These are phyloP conservation scores for Zaprionus vittiger DNA, from an alignment of 1,140 invertebrate genomes.

Conservation along the genomic window DNA sequence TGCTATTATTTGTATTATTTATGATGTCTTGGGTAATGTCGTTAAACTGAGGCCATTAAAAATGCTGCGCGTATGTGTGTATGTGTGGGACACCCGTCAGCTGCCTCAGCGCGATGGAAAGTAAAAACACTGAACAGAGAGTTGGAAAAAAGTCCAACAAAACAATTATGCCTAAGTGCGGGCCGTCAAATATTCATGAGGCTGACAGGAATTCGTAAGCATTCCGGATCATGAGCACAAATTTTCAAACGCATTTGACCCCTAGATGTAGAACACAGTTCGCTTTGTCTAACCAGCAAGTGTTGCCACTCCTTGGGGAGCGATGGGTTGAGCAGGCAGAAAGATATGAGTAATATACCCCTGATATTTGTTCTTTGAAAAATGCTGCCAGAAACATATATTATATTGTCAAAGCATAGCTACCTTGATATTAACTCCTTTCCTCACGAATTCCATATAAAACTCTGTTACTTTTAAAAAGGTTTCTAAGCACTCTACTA, in stretches of 20 bases:
- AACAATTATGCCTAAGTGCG: slow-evolving; percentile 78
- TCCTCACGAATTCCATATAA: no score
- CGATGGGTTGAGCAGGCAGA: neutral
- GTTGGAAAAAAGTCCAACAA: slow-evolving; percentile 39
- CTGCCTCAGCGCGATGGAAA: slow-evolving; percentile 31
- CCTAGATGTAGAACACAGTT: slow-evolving; percentile 6
- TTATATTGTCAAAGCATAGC: no score
- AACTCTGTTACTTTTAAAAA: no score
- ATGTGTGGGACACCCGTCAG: slow-evolving; percentile 66
- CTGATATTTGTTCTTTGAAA: no score
- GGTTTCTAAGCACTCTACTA: no score
- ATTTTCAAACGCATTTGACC: slow-evolving; percentile 21
- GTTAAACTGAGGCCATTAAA: slow-evolving; percentile 74
- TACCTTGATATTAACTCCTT: no score
- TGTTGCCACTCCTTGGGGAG: neutral
- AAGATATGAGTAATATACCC: neutral
- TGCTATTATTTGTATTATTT: slow-evolving; percentile 80
- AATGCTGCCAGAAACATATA: no score
- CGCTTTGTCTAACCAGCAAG: neutral
- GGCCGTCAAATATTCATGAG: slow-evolving; percentile 71
- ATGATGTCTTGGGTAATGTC: slow-evolving; percentile 68
- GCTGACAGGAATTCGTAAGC: slow-evolving; percentile 28
- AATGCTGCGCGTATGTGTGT: slow-evolving; percentile 47
- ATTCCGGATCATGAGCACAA: neutral
- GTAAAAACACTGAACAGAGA: slow-evolving; percentile 12